These are phyloP conservation scores for Siderastrea radians DNA, from an alignment of 92 coral and sea anemone species.

Conservation along the genomic window DNA sequence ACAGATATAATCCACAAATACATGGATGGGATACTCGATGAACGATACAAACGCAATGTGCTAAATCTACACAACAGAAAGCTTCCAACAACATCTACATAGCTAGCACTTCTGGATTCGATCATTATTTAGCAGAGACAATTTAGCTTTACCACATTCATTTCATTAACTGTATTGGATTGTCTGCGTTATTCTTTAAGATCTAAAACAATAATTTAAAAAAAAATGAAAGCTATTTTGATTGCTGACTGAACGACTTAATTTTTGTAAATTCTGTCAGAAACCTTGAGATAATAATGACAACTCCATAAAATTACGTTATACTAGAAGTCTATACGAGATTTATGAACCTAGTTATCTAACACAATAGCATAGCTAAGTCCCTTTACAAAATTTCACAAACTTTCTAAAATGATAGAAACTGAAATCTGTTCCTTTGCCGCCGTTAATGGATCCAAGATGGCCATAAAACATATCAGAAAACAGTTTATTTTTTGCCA, in stretches of 20 bases:
- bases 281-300: not conserved
- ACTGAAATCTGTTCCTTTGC: not conserved
- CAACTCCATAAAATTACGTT: not conserved
- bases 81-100: not conserved
- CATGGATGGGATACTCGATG: not conserved
- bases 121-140: not conserved
- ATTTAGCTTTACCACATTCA: not conserved
- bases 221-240: not conserved
- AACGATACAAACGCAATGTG: not conserved
- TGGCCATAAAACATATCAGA: not conserved
- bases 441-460: not conserved
- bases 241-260: not conserved
- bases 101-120: not conserved
- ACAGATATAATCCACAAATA: not conserved
- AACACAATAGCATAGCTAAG: not conserved
- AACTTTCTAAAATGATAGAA: not conserved
- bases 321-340: not conserved
- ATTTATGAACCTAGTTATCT: not conserved
- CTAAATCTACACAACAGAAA: not conserved
- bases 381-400: not conserved
- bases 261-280: not conserved
- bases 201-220: not conserved
- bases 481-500: not conserved
- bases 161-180: slow-evolving; percentile 32
- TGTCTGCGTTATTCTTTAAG: slow-evolving; percentile 8